Percentiles rank a stretch among this genome's conserved stretches.
Conservation (phyloP, 2,113 vertebrate species). For the Pterophyllum scalare region DNA sequence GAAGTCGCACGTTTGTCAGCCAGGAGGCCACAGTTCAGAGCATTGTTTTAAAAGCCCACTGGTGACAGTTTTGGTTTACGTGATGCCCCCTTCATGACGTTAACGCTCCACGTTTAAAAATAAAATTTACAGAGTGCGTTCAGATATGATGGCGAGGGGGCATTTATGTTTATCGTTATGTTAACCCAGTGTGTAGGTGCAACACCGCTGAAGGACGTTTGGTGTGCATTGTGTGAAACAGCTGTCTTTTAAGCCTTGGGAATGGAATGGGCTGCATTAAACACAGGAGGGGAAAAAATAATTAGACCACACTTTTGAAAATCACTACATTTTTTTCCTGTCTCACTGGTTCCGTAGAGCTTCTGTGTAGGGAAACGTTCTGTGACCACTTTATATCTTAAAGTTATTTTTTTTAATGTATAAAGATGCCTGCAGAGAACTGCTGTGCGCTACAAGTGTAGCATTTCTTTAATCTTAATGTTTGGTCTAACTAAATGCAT, state of each 20-base stretch:
- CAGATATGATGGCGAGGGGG: background rate
- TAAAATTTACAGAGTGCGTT: background rate
- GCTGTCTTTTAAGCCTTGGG: background rate
- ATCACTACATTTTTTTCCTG: background rate
- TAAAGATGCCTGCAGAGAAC: conserved; percentile 23
- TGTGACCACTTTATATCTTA: conserved; percentile 28
- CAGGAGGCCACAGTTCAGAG: background rate
- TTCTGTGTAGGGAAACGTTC: background rate
- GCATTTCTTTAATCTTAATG: conserved; percentile 16
- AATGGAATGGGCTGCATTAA: background rate
- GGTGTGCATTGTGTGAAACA: background rate
- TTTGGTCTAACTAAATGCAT: background rate
- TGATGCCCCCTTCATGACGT: background rate
- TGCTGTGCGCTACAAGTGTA: conserved; percentile 18
- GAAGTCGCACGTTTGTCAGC: background rate
- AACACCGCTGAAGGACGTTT: background rate
- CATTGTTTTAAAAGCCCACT: background rate
- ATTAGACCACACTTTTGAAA: background rate
- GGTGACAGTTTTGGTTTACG: background rate
- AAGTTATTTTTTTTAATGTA: conserved; percentile 6
- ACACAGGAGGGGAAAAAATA: background rate
- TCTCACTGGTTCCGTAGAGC: background rate
- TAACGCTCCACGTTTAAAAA: background rate
- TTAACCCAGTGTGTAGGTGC: background rate
- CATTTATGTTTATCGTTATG: background rate